Evolutionary conservation across 2,888 invertebrate species (phyloP).

Genomic region (Myathropa florea): DNA sequence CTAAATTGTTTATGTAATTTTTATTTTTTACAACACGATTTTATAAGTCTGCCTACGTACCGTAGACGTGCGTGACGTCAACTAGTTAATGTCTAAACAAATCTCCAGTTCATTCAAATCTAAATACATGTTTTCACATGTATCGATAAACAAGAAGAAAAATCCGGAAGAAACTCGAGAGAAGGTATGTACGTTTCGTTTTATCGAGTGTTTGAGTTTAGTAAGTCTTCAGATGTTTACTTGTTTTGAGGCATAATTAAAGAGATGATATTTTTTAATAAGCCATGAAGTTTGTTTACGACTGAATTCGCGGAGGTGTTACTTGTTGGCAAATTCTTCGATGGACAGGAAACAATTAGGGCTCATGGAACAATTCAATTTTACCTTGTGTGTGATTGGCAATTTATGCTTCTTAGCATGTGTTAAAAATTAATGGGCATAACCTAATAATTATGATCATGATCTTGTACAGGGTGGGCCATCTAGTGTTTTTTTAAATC

Average conservation of each 20-base stretch:
- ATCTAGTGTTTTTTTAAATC: too few relatives aligned
- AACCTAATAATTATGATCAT: too few relatives aligned
- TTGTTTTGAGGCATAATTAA: background rate
- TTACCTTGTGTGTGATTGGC: too few relatives aligned
- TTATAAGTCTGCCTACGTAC: background rate
- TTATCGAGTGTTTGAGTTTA: background rate
- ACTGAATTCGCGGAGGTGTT: background rate
- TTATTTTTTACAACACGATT: background rate
- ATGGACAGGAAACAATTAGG: too few relatives aligned
- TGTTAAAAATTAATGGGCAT: too few relatives aligned
- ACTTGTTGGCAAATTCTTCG: background rate
- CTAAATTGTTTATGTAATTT: background rate
- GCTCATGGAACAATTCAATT: too few relatives aligned
- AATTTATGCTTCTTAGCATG: too few relatives aligned
- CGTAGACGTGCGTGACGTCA: background rate
- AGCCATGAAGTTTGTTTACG: background rate
- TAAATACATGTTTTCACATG: background rate
- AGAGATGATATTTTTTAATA: background rate
- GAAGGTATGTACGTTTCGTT: background rate
- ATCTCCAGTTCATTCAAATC: background rate
- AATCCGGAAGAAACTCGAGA: background rate
- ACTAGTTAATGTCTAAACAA: background rate
- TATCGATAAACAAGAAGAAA: background rate
- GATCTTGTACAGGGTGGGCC: too few relatives aligned
- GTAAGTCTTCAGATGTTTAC: background rate